Evolutionary conservation across 2,888 invertebrate genomes (phyloP), one percentile per base, ranked within the genome.

Genomic region (Liopterus haemorrhoidalis): DNA sequence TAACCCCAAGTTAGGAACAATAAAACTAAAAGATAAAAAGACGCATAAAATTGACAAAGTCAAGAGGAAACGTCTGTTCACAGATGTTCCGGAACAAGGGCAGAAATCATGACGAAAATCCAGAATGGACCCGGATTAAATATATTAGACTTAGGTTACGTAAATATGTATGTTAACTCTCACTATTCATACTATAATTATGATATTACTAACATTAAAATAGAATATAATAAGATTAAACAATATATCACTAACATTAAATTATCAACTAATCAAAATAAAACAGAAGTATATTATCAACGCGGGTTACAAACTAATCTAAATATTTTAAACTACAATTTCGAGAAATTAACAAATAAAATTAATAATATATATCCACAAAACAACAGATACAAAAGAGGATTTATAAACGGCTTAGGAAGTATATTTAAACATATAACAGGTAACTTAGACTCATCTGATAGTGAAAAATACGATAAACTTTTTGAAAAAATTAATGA

Each of bases 401-500:
- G 20, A 21, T 14, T 31, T 15, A 41, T 33, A 33, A 28, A 32
- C 18, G 24, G 40, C 9, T 35, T 18, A 24, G 33, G 28, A 24
- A 35, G n/a, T n/a, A n/a, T 22, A 22, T 19, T 35, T 19, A 20
- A 36, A 22, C 9, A 11, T 14, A 36, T 36, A 20, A 21, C 36
- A 6, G 22, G 36, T 15, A 38, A 38, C 16, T 38, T 38, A 27
- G 27, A 38, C 27, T 24, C 38, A 18, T 8, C 14, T 18, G 38
- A 38, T 38, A 25, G 14, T 24, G 24, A 37, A 37, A 37, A 37
- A 37, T 37, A 37, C 15, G 24, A 38, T 16, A 25, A 38, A 25
- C 16, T 38, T 15, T 38, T 38, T 25, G 19, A 25, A 4, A 38
- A 38, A 25, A 25, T 38, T 16, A 22, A 27, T 18, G 15, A 38